These are phyloP conservation scores for Centropus unirufus DNA, from an alignment of 2,113 vertebrate genomes.

Conservation along the genomic window DNA sequence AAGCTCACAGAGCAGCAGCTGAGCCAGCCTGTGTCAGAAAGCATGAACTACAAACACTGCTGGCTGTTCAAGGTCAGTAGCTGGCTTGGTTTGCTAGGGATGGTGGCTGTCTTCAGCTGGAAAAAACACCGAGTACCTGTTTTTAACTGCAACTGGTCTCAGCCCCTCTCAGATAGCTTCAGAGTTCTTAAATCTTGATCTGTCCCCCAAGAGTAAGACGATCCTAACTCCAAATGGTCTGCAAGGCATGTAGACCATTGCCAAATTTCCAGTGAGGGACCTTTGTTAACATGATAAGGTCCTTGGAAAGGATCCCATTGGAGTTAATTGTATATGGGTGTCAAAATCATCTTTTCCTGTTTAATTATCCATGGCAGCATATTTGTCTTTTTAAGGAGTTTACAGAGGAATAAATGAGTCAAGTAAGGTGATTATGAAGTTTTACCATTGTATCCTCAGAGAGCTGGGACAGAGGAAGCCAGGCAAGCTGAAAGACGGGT, in stretches of 20 bases:
- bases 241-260: background rate
- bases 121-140: background rate
- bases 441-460: background rate
- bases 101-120: background rate
- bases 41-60: fast-evolving
- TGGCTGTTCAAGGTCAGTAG: fast-evolving
- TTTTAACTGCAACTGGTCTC: background rate
- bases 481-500: background rate
- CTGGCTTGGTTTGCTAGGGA: background rate
- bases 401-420: background rate
- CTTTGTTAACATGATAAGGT: fast-evolving
- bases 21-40: background rate
- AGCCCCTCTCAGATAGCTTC: background rate
- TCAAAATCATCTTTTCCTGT: background rate
- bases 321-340: background rate
- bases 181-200: background rate
- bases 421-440: background rate
- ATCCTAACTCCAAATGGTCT: background rate
- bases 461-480: background rate
- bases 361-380: background rate
- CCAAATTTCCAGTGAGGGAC: background rate
- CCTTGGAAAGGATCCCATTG: background rate
- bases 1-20: background rate
- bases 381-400: background rate
- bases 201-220: background rate